phyloP scores from a whole-genome alignment of 2,888 invertebrate genomes.

The Cremastinae sp. region DNA sequence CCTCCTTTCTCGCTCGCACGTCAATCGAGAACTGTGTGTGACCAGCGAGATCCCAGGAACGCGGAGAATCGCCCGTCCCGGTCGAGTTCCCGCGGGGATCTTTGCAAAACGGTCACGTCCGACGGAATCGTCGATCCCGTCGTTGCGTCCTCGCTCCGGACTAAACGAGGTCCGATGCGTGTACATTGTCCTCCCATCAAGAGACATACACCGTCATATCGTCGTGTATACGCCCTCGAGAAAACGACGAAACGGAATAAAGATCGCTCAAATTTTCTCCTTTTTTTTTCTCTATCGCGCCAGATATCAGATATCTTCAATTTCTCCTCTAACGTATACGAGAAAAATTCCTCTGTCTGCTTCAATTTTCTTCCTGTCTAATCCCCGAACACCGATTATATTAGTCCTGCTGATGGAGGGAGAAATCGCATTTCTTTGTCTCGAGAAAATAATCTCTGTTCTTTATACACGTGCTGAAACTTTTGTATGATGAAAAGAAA shows the following conservation, averaged over 20 bases:
- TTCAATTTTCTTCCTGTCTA: too few species aligned
- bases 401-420: too few species aligned
- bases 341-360: too few species aligned
- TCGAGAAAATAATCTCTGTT: too few species aligned
- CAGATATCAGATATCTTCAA: too few species aligned
- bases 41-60: slow-evolving; percentile 53
- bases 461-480: too few species aligned
- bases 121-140: slow-evolving; percentile 61
- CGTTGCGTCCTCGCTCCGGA: slow-evolving; percentile 34
- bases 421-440: too few species aligned
- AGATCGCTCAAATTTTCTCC: slow-evolving; percentile 17
- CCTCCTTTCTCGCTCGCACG: neutral
- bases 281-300: too few species aligned
- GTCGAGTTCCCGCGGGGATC: slow-evolving; percentile 27
- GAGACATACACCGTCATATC: neutral
- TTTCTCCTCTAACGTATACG: too few species aligned
- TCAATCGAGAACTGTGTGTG: slow-evolving; percentile 22
- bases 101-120: slow-evolving; percentile 65
- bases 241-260: slow-evolving; percentile 8
- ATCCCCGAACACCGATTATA: too few species aligned
- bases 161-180: slow-evolving; percentile 15
- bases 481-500: too few species aligned
- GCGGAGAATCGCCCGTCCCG: slow-evolving; percentile 44
- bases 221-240: neutral
- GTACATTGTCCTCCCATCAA: neutral